A percentile compares a stretch with the other conserved stretches of the same genome.
Evolutionary conservation across 1,140 invertebrate genomes (phyloP).

Genomic region (Ruditapes philippinarum): DNA sequence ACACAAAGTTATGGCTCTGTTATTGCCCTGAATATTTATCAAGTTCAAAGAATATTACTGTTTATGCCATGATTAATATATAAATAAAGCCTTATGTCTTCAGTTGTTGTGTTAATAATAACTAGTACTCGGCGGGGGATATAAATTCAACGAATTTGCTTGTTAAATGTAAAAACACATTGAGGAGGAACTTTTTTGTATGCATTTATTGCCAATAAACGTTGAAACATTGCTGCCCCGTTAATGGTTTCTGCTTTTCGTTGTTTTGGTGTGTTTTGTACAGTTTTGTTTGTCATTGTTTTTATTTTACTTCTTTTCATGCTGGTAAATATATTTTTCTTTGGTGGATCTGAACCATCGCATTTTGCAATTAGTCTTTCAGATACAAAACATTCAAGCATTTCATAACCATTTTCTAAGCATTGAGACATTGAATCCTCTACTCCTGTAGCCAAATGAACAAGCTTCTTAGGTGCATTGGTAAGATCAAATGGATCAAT

Average conservation of each 20-base stretch:
- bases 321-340: not conserved
- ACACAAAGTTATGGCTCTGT: too few species aligned
- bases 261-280: not conserved
- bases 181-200: constrained; percentile 19
- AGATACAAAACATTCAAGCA: too few species aligned
- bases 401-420: too few species aligned
- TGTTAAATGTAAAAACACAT: not conserved
- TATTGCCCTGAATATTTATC: too few species aligned
- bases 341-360: not conserved
- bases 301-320: not conserved
- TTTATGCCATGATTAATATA: too few species aligned
- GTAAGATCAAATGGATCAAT: constrained; percentile 53
- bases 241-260: not conserved
- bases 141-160: too few species aligned
- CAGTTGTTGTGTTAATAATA: too few species aligned
- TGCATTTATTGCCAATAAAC: not conserved
- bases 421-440: too few species aligned
- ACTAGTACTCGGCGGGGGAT: too few species aligned
- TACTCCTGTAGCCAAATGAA: constrained; percentile 51
- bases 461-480: not conserved
- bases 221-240: not conserved
- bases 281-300: not conserved
- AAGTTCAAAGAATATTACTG: too few species aligned
- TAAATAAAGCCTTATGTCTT: too few species aligned
- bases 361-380: too few species aligned